These are phyloP conservation scores for Diarsia mendica DNA, from an alignment of 2,888 invertebrate species.

Conservation along the genomic window DNA sequence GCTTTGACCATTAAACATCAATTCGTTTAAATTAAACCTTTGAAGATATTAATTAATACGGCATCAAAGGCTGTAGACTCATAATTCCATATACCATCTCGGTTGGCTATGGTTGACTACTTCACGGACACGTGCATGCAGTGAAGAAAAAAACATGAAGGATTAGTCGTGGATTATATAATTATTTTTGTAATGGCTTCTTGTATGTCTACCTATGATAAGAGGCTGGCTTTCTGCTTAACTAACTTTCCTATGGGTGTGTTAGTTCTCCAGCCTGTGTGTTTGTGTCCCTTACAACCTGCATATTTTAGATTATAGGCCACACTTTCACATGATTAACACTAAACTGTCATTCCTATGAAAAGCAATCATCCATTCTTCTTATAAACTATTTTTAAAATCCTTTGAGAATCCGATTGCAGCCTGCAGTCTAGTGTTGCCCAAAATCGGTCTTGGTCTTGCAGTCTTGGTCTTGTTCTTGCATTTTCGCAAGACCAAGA, in stretches of 20 bases:
- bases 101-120: background rate
- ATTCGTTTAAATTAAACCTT: slow-evolving; percentile 11
- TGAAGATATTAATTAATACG: slow-evolving; percentile 14
- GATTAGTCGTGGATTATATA: no score
- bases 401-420: background rate
- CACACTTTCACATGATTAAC: background rate
- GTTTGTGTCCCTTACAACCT: no score
- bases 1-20: background rate
- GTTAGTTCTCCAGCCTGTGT: no score
- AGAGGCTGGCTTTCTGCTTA: no score
- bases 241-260: no score
- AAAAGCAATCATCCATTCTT: background rate
- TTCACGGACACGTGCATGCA: background rate
- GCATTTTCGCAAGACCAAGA: no score
- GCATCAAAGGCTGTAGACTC: slow-evolving; percentile 19
- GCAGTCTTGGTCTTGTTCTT: no score
- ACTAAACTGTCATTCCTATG: background rate
- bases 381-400: background rate
- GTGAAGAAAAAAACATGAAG: background rate
- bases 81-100: background rate
- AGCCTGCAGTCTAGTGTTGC: background rate
- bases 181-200: no score
- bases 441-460: no score
- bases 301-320: no score
- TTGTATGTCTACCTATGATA: no score